Evolutionary conservation across 2,113 vertebrate genomes (phyloP), one percentile per base, ranked within the genome.

Genomic region (Pycnonotus jocosus): DNA sequence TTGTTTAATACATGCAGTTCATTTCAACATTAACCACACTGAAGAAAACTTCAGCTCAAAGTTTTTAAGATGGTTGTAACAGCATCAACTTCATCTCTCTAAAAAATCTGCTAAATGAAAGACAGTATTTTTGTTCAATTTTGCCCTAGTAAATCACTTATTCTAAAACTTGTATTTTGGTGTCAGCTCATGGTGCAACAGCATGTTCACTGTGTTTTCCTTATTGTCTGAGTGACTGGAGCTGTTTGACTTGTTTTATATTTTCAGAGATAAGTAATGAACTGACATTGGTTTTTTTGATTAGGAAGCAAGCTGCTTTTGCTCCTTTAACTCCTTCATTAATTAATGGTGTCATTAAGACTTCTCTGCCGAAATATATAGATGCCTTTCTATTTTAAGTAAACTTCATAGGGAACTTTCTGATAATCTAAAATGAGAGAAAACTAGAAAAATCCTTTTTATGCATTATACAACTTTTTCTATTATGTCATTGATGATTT

Each of bases 21-120:
- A 62, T 96, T 95, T 96, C 96, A 92, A 88, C 87, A 97, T 27
- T 57, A 88, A 85, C 89, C 91, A 91, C 77, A 81, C 15, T 60
- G 48, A 88, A 92, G 72, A 74, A 91, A 89, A 30, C 33, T 79
- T 62, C 17, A 33, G 40, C 37, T 88, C 12, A 40, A 37, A 25
- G 2, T 7, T 76, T 81, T 83, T 60, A 37, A 81, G 9, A 56
- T 40, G 61, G 65, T 14, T 71, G 1, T 17, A 83, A 53, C 14
- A 78, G 6, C 12, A 74, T 45, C 1, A 2, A 69, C 60, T 58
- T 82, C 24, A 23, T 35, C 6, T 74, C 11, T 84, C 48, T 56
- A 27, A 51, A 68, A 82, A 82, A 37, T 50, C 47, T 54, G 47
- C 18, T 74, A 66, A 73, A 54, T 48, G 16, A 89, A 84, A 57